Base-by-base conservation (phyloP, 2,797 vertebrate genomes). In the Uromys caudimaculatus region DNA sequence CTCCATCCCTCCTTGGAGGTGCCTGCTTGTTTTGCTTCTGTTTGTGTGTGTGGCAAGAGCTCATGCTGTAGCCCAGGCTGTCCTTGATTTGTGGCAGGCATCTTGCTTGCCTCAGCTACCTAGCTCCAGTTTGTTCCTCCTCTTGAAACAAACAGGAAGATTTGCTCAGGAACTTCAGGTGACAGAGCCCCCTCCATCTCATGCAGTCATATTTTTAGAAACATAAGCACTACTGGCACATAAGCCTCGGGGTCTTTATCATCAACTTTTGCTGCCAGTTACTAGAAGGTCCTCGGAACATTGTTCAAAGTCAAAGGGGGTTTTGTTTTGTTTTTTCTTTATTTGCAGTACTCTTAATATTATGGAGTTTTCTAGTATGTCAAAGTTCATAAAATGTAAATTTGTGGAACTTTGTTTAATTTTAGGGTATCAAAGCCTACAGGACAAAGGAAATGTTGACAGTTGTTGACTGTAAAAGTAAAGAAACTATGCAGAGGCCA, bases 401-500 rank as follows among this genome's bases (percentile, higher is more conserved):
- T 56, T 77, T 87, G n/a, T 87, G 50, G 10, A 56, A 29, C 44
- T 81, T 89, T 69, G 24, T 77, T 69, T 54, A 92, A 82, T 60
- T 87, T 86, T 69, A 90, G 6, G 50, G 11, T 29, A 38, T 24
- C 17, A 47, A 24, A 76, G 23, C 24, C 73, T 21, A 77, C 6
- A 21, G 76, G 32, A 82, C 16, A 62, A 90, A 44, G 35, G 35
- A 90, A 89, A 44, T 21, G 67, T 9, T 83, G 85, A 50, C 88
- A 86, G 81, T 17, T 38, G 2, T 1, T 62, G 29, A 23, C 14
- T 67, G 14, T 12, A 35, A 94, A 86, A 90, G 29, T 29, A 52
- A 92, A 54, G 27, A 64, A 54, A 23, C 14, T 6, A 41, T 5
- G 47, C 60, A n/a, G 60, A 89, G 67, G 38, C 56, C 58, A 29